phyloP scores from a whole-genome alignment of 1,140 invertebrate species.

The Drosophila paulistorum region DNA sequence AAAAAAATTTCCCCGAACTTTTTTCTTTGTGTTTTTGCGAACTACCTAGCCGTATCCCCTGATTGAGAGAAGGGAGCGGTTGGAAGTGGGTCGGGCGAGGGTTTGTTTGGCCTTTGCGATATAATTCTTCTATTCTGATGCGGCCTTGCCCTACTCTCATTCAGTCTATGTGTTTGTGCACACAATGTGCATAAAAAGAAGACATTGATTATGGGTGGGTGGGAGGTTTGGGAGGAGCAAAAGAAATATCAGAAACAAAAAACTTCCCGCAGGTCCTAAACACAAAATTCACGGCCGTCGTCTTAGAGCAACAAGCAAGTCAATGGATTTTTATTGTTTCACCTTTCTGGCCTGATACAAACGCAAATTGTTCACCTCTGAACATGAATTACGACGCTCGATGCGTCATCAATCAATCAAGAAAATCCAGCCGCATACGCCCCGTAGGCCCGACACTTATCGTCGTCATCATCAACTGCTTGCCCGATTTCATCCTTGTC shows the following conservation, averaged over 20 bases:
- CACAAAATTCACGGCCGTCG: not conserved
- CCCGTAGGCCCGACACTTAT: conserved; percentile 66
- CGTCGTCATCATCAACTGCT: conserved; percentile 37
- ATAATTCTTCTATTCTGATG: conserved; percentile 66
- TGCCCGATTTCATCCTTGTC: not conserved
- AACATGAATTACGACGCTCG: conserved; percentile 71
- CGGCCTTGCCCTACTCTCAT: conserved; percentile 75
- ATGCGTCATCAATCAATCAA: conserved; percentile 76
- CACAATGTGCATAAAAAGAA: conserved; percentile 3
- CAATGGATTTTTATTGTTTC: conserved; percentile 47
- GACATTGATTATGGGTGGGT: not conserved
- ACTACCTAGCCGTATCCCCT: not conserved
- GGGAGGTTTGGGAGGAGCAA: not conserved
- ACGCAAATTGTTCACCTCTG: conserved; percentile 70
- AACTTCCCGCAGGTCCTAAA: conserved; percentile 24
- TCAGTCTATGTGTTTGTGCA: conserved; percentile 18
- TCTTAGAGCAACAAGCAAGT: conserved; percentile 49
- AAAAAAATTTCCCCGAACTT: conserved; percentile 70
- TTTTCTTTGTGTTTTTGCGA: conserved; percentile 21
- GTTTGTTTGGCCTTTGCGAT: conserved; percentile 52
- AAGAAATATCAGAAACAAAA: conserved; percentile 23
- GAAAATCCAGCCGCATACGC: conserved; percentile 45
- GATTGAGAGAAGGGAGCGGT: conserved; percentile 20
- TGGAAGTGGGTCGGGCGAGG: conserved; percentile 14
- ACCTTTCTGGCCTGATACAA: conserved; percentile 46